These are phyloP conservation scores for Sepioteuthis lessoniana DNA, from an alignment of 2,888 invertebrate species.

Conservation along the genomic window DNA sequence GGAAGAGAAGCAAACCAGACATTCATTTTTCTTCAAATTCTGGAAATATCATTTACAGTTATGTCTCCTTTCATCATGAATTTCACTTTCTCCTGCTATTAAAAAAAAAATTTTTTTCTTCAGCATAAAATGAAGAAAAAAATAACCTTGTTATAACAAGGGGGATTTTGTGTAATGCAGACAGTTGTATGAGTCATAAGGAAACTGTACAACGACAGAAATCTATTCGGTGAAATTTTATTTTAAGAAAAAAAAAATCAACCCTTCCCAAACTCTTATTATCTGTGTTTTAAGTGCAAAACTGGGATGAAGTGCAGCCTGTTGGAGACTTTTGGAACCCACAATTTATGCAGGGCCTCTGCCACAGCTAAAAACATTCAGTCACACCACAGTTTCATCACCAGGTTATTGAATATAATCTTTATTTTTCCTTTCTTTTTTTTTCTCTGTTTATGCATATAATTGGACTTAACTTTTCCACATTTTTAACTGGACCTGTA, in stretches of 20 bases:
- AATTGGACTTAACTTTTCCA: not conserved
- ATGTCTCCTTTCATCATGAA: conserved; percentile 44
- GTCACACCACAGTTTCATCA: not conserved
- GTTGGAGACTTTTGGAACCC: conserved; percentile 9
- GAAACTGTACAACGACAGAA: conserved; percentile 46
- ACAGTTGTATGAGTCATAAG: conserved; percentile 42
- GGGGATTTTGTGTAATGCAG: conserved; percentile 42
- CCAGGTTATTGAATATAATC: conserved; percentile 11
- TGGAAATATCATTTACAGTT: conserved; percentile 43
- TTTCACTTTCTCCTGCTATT: conserved; percentile 33
- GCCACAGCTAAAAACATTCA: conserved; percentile 14
- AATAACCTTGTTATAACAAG: not conserved
- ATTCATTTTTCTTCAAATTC: conserved; percentile 3
- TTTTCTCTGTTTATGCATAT: not conserved
- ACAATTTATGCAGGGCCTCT: not conserved
- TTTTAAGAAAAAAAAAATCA: not conserved
- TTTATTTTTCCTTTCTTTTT: not conserved
- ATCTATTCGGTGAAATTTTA: conserved; percentile 35
- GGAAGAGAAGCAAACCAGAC: not conserved
- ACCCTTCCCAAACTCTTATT: too few species aligned
- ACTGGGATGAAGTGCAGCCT: not conserved
- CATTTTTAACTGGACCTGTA: not conserved
- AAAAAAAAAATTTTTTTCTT: not conserved
- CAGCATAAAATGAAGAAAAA: not conserved
- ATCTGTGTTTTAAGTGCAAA: conserved; percentile 6